Evolutionary conservation across 2,797 vertebrate species (phyloP).

Genomic region (Peromyscus eremicus): DNA sequence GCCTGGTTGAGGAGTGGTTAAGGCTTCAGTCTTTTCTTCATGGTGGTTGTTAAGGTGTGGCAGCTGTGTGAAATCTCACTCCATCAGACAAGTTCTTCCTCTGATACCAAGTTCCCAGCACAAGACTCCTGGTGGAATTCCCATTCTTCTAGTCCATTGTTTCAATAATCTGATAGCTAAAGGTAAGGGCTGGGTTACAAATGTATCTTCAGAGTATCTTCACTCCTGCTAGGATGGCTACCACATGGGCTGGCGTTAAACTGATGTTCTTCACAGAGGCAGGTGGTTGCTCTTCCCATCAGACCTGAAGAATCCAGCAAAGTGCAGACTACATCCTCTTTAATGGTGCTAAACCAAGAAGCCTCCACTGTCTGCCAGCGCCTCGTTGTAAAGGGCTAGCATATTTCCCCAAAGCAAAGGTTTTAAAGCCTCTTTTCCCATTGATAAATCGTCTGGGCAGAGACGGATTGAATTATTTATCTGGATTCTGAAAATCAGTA

Average conservation of each 20-base stretch:
- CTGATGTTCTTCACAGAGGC: neutral
- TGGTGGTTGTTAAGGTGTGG: neutral
- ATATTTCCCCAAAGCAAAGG: slow-evolving; percentile 84
- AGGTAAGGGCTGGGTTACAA: neutral
- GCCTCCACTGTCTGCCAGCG: slow-evolving; percentile 80
- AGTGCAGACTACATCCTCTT: neutral
- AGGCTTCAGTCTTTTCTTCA: neutral
- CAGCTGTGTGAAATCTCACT: neutral
- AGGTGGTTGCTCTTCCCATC: neutral
- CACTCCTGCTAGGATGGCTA: neutral
- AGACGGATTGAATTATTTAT: slow-evolving; percentile 86
- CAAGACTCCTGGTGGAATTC: neutral
- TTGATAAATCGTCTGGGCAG: slow-evolving; percentile 82
- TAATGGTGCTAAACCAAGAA: slow-evolving; percentile 78
- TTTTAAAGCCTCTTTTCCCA: slow-evolving; percentile 82
- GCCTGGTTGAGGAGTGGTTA: neutral
- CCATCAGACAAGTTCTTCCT: neutral
- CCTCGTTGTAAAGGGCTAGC: slow-evolving; percentile 86
- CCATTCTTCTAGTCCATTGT: neutral
- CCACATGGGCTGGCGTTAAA: neutral
- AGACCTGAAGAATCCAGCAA: neutral
- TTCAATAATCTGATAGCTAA: neutral
- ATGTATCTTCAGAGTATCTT: neutral
- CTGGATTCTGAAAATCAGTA: slow-evolving; percentile 77
- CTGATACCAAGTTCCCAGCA: neutral